Base-by-base conservation (phyloP, 2,113 vertebrate species). In the Halichoeres trimaculatus region DNA sequence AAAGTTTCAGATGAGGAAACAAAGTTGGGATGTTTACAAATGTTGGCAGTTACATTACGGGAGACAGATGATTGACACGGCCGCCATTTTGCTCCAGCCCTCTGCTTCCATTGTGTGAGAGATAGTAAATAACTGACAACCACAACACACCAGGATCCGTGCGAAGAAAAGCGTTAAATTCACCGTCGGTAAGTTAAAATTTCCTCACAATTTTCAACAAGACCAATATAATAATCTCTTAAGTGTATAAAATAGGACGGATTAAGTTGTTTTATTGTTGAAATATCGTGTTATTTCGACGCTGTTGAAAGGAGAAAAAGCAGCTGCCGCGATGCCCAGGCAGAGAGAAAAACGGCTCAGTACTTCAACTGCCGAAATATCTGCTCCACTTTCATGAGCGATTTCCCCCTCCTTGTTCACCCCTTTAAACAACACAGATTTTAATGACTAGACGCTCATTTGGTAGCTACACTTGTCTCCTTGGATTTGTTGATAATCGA, bases 41-140 rank as follows among this genome's bases (percentile, higher is more conserved):
- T 54, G 13, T 74, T 77, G 74, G 40, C 78, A 66, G 78, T 63
- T 92, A 93, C 93, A 94, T 94, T 92, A 7, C 93, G 92, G 94
- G 93, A 94, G 81, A 70, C 74, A 67, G 76, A 87, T 94, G 93
- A 93, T 92, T 94, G 93, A 92, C 93, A 85, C 84, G 58, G 90
- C 88, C 87, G 93, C 94, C 94, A 95, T 95, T 93, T 95, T 94
- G 90, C 82, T 85, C 71, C 84, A 77, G 87, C 88, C 80, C 85
- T 64, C 86, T 64, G 88, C 89, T 90, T 86, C 93, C 93, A 95
- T 95, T 95, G 94, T 95, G 93, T 91, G 89, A 88, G 91, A 88
- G 89, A 93, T 94, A 89, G 93, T 94, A 95, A 95, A 95, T 88
- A 95, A 88, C 92, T 90, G 91, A 92, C 88, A 86, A 91, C 85